These are phyloP conservation scores for Thomomys bottae DNA, from an alignment of 2,113 vertebrate species.

Conservation along the genomic window DNA sequence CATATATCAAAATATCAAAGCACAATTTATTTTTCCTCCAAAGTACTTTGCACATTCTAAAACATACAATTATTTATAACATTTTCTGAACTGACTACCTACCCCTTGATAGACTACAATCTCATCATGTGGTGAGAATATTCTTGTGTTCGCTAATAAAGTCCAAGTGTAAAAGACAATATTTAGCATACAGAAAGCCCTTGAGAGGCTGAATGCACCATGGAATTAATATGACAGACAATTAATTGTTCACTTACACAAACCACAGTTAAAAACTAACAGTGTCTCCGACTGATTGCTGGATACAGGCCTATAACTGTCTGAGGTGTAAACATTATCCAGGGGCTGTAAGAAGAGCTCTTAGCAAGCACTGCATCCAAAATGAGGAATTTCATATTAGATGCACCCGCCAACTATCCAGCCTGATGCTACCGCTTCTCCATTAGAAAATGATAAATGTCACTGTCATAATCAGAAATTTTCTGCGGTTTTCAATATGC, in stretches of 20 bases:
- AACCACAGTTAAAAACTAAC: constrained; percentile 37
- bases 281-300: background rate
- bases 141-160: background rate
- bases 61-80: background rate
- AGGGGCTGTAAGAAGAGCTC: background rate
- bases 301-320: background rate
- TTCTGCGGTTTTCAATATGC: constrained; percentile 72
- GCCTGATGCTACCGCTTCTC: constrained; percentile 60
- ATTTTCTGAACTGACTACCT: background rate
- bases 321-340: background rate
- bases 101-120: background rate
- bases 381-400: constrained; percentile 45
- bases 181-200: background rate
- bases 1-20: background rate
- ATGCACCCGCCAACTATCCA: constrained; percentile 63
- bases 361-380: constrained; percentile 30
- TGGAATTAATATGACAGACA: background rate
- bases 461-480: constrained; percentile 73
- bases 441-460: constrained; percentile 81
- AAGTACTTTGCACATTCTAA: background rate
- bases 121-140: background rate
- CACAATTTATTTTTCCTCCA: background rate
- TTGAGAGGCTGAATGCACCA: background rate
- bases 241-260: constrained; percentile 50
- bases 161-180: background rate